Evolutionary conservation across 2,113 vertebrate species (phyloP), one percentile per base, ranked within the genome.

Genomic region (Takifugu flavidus): DNA sequence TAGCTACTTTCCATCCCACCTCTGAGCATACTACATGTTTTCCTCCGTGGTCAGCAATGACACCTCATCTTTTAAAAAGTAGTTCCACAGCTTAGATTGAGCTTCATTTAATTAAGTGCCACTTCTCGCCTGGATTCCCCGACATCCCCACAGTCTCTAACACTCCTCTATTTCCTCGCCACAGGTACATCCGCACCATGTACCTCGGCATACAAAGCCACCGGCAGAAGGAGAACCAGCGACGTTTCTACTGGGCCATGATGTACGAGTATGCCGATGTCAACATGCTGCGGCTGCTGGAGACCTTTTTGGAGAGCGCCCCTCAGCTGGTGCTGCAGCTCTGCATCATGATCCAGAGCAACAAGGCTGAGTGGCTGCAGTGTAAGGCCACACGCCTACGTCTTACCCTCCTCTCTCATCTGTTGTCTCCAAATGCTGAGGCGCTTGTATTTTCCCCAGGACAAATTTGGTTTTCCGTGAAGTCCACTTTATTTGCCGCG

Each of bases 341-440:
- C 92, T 99, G 94, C 95, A 98, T 99, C 91, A 99, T 99, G 96
- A 95, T 99, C 92, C 97, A 99, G 93, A 96, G 94, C 93, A 99
- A 96, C 93, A 92, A 93, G 69, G 95, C 93, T 59, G 96, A 98
- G 91, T 89, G 93, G 75, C 94, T 98, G 91, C 97, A 97, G 90
- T 98, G 96, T 99, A 94, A 98, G 96, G 87, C 50, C 74, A 75
- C 62, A 62, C 42, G 59, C 67, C 13, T 4, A 11, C 62, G 4
- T 14, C 45, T 2, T 47, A 13, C 45, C 5, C 45, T 47, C 13
- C 65, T 72, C 63, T 53, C 15, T 2, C 15, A 39, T 63, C 27
- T 57, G 56, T 49, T 64, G 45, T 49, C 43, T 54, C 63, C 65
- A 53, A 12, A 49, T 49, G 27, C 14, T 13, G 13, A 46, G 34